Conservation (phyloP, 2,797 vertebrate genomes). For the Dermochelys coriacea region DNA sequence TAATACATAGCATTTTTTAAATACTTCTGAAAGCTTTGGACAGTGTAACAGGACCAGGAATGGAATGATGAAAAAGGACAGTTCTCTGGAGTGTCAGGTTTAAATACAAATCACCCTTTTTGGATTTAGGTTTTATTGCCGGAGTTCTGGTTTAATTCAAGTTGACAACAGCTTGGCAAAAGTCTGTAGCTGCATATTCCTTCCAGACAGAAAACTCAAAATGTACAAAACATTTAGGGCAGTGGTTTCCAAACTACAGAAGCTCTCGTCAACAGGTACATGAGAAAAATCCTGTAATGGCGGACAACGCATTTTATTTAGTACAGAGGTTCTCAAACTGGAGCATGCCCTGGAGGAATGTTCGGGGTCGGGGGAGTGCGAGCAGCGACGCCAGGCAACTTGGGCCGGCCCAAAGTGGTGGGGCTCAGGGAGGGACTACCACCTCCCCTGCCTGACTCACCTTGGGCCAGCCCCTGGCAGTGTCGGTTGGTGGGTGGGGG, state of each 20-base stretch:
- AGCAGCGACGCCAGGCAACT: background rate
- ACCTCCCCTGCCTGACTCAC: background rate
- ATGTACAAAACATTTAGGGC: constrained; percentile 36
- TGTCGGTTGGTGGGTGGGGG: background rate
- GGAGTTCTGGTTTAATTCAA: constrained; percentile 64
- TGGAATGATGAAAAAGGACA: constrained; percentile 16
- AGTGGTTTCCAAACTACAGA: background rate
- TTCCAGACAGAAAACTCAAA: constrained; percentile 39
- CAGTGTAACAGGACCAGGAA: constrained; percentile 50
- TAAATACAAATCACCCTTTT: constrained; percentile 23
- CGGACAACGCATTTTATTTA: background rate
- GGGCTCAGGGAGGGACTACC: background rate
- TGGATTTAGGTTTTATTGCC: constrained; percentile 22
- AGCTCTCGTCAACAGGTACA: background rate
- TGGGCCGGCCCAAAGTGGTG: background rate
- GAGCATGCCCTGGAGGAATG: background rate
- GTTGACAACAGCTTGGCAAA: constrained; percentile 59
- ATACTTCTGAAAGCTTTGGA: constrained; percentile 36
- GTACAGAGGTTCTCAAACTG: background rate
- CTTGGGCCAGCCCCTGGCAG: too few relatives aligned
- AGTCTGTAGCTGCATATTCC: constrained; percentile 27
- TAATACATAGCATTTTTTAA: background rate
- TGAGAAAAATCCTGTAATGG: background rate
- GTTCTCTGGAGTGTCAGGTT: constrained; percentile 21
- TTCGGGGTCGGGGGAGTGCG: background rate